Base-by-base conservation (phyloP, 37 sponge, comb jelly and placozoan genomes). In the Hexactinellida sp. region DNA sequence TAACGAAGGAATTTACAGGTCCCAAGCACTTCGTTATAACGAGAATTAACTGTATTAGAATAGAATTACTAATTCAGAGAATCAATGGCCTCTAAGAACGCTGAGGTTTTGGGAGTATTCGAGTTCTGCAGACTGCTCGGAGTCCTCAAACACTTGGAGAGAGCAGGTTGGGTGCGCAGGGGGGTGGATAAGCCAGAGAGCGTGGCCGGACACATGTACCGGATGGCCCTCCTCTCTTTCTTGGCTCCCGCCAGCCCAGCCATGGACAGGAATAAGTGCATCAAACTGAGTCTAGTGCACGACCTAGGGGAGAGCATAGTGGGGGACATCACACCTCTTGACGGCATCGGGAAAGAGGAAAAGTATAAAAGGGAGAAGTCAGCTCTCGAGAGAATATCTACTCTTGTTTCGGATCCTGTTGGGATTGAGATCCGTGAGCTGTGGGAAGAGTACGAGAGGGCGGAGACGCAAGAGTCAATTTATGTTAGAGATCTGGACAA, bases 141-240 rank as follows among this genome's bases (percentile, higher is more conserved):
- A 63, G 30, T 82, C 35, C 16, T 34, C 21, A 32, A 95, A 95
- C 92, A 93, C 83, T 76, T 95, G 0, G 89, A 84, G 36, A 54
- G 97, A 35, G 94, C 92, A 9, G 97, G 97, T 0, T 96, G 97
- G 97, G 97, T 96, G 34, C 36, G 83, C 24, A 83, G 76, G 36
- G 87, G 83, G 23, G 90, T 96, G 1, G 38, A 83, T 10, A 86
- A 92, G 7, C 92, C 94, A 36, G 97, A 96, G 86, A 92, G 88
- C 25, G 94, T 96, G n/a, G 87, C 94, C 34, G 93, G 90, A 10
- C 97, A 96, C 90, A 94, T 94, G 97, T 94, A 96, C 87, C 84
- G 97, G 25, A 96, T 96, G 97, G 90, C 94, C 0, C 86, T 96
- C 85, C 91, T 96, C 91, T 41, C 93, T 0, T 89, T 96, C 37